Evolutionary conservation across 2,797 vertebrate genomes (phyloP), one percentile per base, ranked within the genome.

Genomic region (Coracias cyanogaster): DNA sequence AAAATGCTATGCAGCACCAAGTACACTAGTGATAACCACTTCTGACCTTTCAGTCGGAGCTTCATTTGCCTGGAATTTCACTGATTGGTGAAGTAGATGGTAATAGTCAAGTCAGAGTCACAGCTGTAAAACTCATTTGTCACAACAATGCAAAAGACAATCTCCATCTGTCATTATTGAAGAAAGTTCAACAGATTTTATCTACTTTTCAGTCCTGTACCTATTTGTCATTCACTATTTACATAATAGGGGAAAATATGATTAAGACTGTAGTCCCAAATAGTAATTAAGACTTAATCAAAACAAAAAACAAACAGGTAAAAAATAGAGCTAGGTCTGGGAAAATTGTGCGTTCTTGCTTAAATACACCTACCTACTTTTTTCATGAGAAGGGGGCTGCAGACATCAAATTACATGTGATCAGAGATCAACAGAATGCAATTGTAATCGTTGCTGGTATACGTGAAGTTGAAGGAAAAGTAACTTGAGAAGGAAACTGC

Each of bases 31-130:
- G 86, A 29, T 58, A 76, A 37, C 66, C 35, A n/a, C 43, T 84
- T 37, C 66, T 92, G 94, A 95, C 93, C 94, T 92, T 70, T 88
- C 51, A 82, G 43, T 7, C 37, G 45, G 66, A 88, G 66, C 25
- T 88, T 57, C 28, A 10, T 91, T 92, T 94, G 35, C 80, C 62
- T 94, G 52, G 60, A 90, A 73, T 95, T 72, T 73, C 83, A 39
- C n/a, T 91, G 84, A 93, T 86, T 76, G 72, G 70, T 74, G 60
- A 12, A 83, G 61, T 77, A 73, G 70, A 66, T 79, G 70, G 25
- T 61, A 73, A 77, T 28, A 72, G 77, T 20, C 46, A 48, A 93
- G 70, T 54, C 69, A 37, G 64, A 86, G 48, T 41, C 62, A 66
- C 45, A 61, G 51, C 51, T 88, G 39, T 64, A 90, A 46, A 51